These are phyloP conservation scores for Artibeus jamaicensis DNA, from an alignment of 2,797 vertebrate species.

Conservation along the genomic window DNA sequence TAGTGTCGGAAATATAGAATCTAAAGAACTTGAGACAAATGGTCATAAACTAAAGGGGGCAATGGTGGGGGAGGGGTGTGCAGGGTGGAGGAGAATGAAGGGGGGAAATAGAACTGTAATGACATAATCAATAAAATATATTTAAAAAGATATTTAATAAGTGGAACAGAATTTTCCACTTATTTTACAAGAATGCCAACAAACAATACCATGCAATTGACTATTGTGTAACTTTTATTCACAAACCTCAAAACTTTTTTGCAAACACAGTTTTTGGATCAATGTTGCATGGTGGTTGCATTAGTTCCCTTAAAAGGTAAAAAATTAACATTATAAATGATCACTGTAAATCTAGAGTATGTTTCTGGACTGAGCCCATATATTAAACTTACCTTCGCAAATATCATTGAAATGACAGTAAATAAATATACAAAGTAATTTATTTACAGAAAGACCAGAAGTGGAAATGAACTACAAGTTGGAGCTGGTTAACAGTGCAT, in stretches of 20 bases:
- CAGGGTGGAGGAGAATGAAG: no score
- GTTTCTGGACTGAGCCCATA: neutral
- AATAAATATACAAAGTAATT: neutral
- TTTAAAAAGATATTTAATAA: neutral
- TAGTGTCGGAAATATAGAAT: no score
- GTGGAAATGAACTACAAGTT: neutral
- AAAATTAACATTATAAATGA: neutral
- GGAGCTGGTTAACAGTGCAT: neutral
- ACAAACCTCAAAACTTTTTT: neutral
- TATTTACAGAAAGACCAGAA: neutral
- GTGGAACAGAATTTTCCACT: neutral
- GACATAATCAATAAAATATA: no score
- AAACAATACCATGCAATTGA: neutral
- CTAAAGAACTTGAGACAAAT: no score
- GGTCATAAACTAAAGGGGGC: no score
- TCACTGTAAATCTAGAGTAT: neutral
- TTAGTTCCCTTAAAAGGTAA: neutral
- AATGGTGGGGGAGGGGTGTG: no score
- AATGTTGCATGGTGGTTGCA: neutral
- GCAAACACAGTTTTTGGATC: neutral
- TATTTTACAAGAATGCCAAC: neutral
- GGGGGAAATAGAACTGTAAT: no score
- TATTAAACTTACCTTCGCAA: neutral
- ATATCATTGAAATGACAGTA: neutral
- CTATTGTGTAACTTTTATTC: neutral